Percentiles rank a stretch among this genome's conserved stretches.
Conservation (phyloP, 2,797 vertebrate species). For the Anolis apletophallus region DNA sequence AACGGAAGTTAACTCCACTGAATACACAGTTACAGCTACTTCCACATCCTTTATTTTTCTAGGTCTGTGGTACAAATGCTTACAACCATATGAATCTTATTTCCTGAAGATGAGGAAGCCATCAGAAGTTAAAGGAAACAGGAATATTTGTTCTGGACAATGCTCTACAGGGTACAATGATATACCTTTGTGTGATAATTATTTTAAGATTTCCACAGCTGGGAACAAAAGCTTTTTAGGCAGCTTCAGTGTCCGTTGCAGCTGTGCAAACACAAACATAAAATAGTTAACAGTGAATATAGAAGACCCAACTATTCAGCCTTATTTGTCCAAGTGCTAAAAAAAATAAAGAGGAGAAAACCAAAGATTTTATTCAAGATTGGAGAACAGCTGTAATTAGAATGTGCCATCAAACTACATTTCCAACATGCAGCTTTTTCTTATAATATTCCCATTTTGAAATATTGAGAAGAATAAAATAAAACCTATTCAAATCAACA, state of each 20-base stretch:
- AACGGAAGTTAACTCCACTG: not conserved
- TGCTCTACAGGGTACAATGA: not conserved
- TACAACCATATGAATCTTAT: not conserved
- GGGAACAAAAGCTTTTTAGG: not conserved
- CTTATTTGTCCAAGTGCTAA: not conserved
- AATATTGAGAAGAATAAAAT: not conserved
- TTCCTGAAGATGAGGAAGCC: constrained; percentile 32
- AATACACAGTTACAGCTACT: not conserved
- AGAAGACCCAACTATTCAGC: not conserved
- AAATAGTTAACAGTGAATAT: not conserved
- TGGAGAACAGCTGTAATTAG: not conserved
- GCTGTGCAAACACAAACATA: not conserved
- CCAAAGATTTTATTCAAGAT: not conserved
- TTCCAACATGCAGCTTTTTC: not conserved
- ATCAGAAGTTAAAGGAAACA: constrained; percentile 26
- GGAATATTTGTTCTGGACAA: constrained; percentile 16
- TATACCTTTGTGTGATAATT: not conserved
- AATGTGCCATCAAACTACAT: not conserved
- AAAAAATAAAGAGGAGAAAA: not conserved
- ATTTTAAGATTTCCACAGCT: constrained; percentile 8
- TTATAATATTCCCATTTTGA: not conserved
- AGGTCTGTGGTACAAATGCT: constrained; percentile 4
- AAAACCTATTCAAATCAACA: not conserved
- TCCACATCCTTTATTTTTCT: not conserved
- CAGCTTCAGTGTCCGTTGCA: not conserved